Base-by-base conservation (phyloP, 53 echinoderm and acorn worm genomes). In the Paracentrotus lividus region DNA sequence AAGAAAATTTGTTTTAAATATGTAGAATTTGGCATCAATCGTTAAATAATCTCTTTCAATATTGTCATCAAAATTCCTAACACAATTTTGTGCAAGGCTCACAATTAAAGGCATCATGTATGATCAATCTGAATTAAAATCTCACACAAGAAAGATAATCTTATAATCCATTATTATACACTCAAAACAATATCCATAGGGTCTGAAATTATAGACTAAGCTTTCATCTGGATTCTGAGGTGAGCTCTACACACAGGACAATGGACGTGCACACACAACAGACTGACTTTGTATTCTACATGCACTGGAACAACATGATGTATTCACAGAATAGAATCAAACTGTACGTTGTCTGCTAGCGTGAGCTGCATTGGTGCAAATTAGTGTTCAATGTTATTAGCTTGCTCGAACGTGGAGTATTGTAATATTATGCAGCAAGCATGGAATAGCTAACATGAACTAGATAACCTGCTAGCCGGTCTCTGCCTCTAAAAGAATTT, bases 121-220 rank as follows among this genome's bases (percentile, higher is more conserved):
- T n/a, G n/a, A n/a, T n/a, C n/a, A n/a, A n/a, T n/a, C n/a, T n/a
- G n/a, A n/a, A n/a, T n/a, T n/a, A n/a, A n/a, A n/a, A n/a, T n/a
- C n/a, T n/a, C n/a, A n/a, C n/a, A n/a, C n/a, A n/a, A n/a, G n/a
- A n/a, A n/a, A n/a, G n/a, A n/a, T n/a, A n/a, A n/a, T n/a, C n/a
- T n/a, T n/a, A n/a, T n/a, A n/a, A n/a, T n/a, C n/a, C n/a, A n/a
- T n/a, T n/a, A n/a, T n/a, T n/a, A n/a, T n/a, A n/a, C n/a, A 51
- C 51, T 51, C 12, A 12, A 51, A 51, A 51, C 12, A 51, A 51
- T 59, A 10, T 16, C 13, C 31, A 12, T 72, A 72, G 72, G 72
- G 72, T 72, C 72, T 72, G 72, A 72, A 72, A 72, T 18, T 40
- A 7, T 40, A 72, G 72, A 72, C 36, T 72, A 72, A 32, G 2